A percentile compares a stretch with the other conserved stretches of the same genome.
These are phyloP conservation scores for Eurypyga helias DNA, from an alignment of 2,113 vertebrate genomes.

Conservation along the genomic window DNA sequence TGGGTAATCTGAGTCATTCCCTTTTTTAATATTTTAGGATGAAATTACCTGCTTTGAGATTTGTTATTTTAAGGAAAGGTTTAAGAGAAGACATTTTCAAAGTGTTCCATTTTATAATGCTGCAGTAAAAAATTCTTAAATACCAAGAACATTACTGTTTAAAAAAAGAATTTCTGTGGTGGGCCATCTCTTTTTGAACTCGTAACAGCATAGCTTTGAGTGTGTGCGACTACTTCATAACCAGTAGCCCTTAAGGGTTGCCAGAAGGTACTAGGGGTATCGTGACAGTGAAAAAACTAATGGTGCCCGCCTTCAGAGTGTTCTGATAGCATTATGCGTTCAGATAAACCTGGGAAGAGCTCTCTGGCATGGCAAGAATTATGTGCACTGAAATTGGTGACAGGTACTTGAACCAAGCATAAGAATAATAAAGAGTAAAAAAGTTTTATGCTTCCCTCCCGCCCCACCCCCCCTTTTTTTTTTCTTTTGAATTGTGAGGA, in stretches of 20 bases:
- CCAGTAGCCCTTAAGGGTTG: not conserved
- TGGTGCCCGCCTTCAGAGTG: not conserved
- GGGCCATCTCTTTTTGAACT: not conserved
- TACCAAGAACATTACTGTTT: not conserved
- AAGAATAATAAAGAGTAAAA: not conserved
- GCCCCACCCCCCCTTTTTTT: not conserved
- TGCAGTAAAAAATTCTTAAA: not conserved
- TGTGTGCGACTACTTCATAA: not conserved
- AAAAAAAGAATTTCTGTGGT: not conserved
- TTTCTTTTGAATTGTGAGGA: not conserved
- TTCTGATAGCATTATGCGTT: not conserved
- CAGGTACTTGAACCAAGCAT: not conserved
- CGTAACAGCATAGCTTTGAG: not conserved
- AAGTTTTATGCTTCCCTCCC: accelerated
- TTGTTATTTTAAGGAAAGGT: not conserved
- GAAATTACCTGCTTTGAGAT: not conserved
- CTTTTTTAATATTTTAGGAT: not conserved
- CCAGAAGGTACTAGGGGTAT: not conserved
- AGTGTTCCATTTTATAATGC: not conserved
- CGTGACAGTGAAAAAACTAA: not conserved
- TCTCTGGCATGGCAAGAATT: not conserved
- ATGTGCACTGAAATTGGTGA: not conserved
- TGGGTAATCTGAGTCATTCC: not conserved
- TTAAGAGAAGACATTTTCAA: not conserved
- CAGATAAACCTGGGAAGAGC: not conserved